A percentile compares a stretch with the other conserved stretches of the same genome.
phyloP scores from a whole-genome alignment of 2,113 vertebrate species.

The western clawed frog (Xenopus tropicalis) region DNA sequence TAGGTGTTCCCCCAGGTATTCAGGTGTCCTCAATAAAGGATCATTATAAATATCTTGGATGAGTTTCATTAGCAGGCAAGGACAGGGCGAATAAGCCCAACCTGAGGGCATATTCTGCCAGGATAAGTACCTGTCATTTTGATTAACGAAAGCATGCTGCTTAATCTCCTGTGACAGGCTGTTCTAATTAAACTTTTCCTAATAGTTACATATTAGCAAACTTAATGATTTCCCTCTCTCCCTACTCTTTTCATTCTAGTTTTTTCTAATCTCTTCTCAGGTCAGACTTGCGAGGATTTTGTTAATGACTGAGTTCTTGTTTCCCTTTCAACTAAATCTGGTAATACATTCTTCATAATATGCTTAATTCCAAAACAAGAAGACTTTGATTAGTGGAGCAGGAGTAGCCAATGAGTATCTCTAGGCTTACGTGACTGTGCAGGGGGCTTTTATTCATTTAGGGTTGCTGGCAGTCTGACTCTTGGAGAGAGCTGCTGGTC shows the following conservation, averaged over 20 bases:
- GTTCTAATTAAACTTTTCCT: constrained; percentile 8
- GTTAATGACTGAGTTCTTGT: too few relatives aligned
- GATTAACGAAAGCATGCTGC: background rate
- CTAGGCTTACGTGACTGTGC: too few relatives aligned
- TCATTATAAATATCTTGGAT: too few relatives aligned
- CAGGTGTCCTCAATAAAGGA: too few relatives aligned
- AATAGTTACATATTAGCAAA: constrained; percentile 6
- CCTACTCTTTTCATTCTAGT: background rate
- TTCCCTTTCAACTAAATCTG: background rate
- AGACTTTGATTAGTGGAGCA: too few relatives aligned
- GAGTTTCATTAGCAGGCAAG: too few relatives aligned
- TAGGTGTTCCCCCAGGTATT: too few relatives aligned
- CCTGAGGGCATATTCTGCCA: background rate
- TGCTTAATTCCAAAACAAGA: too few relatives aligned
- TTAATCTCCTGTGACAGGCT: constrained; percentile 16
- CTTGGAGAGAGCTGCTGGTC: too few relatives aligned
- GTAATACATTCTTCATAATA: background rate
- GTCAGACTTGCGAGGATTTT: background rate
- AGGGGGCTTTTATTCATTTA: too few relatives aligned
- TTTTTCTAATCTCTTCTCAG: background rate
- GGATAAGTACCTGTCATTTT: background rate
- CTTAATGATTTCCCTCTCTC: background rate
- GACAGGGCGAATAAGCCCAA: background rate
- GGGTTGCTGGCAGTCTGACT: too few relatives aligned
- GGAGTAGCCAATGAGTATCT: too few relatives aligned